Percentiles rank a stretch among this genome's conserved stretches.
Evolutionary conservation across 2,797 vertebrate genomes (phyloP).

Genomic region (Pygocentrus nattereri): DNA sequence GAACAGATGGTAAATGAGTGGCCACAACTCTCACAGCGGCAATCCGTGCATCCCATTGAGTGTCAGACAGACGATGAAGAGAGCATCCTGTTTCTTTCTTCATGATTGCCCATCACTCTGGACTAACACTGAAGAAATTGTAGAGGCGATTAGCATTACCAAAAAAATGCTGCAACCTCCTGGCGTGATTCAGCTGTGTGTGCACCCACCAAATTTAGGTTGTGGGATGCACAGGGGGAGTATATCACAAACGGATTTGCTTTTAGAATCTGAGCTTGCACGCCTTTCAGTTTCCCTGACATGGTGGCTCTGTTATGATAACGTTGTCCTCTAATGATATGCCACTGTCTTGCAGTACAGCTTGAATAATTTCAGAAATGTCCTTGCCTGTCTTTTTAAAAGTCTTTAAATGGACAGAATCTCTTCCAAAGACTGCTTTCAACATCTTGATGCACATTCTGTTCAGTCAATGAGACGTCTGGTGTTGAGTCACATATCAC

Average conservation of each 20-base stretch:
- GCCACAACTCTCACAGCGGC: constrained; percentile 37
- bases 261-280: constrained; percentile 42
- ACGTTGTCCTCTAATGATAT: constrained; percentile 47
- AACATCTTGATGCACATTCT: constrained; percentile 25
- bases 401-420: constrained; percentile 29
- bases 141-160: constrained; percentile 30
- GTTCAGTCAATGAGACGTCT: constrained; percentile 8
- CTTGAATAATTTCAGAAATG: constrained; percentile 20
- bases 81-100: constrained; percentile 42
- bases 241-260: constrained; percentile 33
- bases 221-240: constrained; percentile 34
- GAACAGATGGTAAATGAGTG: constrained; percentile 36
- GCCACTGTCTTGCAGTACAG: constrained; percentile 23
- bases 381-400: constrained; percentile 27
- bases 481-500: constrained; percentile 41
- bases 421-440: constrained; percentile 30
- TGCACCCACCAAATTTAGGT: constrained; percentile 30
- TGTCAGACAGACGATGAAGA: constrained; percentile 10
- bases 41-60: background rate
- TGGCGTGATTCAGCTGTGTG: constrained; percentile 20
- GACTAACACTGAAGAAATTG: constrained; percentile 44
- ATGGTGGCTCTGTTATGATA: constrained; percentile 50
- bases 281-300: constrained; percentile 28
- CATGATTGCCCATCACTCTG: constrained; percentile 48
- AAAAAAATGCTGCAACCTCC: constrained; percentile 33